Evolutionary conservation across 1,140 invertebrate species (phyloP), one percentile per base, ranked within the genome.

Genomic region (Leptopilina clavipes): DNA sequence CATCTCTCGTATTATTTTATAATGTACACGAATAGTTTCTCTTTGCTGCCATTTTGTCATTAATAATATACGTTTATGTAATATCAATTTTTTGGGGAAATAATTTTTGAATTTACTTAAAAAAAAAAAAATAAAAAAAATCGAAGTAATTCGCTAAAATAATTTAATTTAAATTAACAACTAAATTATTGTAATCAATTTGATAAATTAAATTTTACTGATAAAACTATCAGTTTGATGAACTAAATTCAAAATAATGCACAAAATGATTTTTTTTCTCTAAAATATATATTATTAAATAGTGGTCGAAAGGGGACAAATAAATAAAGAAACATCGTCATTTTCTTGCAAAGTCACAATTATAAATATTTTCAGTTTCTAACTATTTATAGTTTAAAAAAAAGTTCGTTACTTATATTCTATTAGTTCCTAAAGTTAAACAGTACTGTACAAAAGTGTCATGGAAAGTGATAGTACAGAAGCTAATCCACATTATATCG

Each of bases 361-460:
- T 52, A 52, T 52, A 52, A 52, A 52, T 52, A n/a, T 52, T 52
- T 52, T n/a, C 48, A n/a, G 6, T 52, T 52, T 52, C n/a, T 52
- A 52, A 52, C 25, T 31, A 31, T 52, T 52, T 52, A 52, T 40
- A 40, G 37, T 52, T 52, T n/a, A n/a, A n/a, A 48, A 44, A 19
- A 10, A 12, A 22, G 19, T 25, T 59, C 22, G 9, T 11, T 12
- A 19, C 56, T 22, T 31, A 25, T n/a, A n/a, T 12, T 14, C 59
- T 65, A 14, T 3, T 31, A 37, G 25, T 31, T 31, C 22, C 22
- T 31, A 65, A n/a, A 65, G 22, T 31, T 65, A 65, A 65, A 31
- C 25, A 65, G 59, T 31, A 65, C 59, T 65, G 59, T 65, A 65
- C 59, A 65, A 31, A 65, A 65, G 10, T 65, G 59, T 65, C 59